These are phyloP conservation scores for Valencia hispanica DNA, from an alignment of 2,797 vertebrate species.

Conservation along the genomic window DNA sequence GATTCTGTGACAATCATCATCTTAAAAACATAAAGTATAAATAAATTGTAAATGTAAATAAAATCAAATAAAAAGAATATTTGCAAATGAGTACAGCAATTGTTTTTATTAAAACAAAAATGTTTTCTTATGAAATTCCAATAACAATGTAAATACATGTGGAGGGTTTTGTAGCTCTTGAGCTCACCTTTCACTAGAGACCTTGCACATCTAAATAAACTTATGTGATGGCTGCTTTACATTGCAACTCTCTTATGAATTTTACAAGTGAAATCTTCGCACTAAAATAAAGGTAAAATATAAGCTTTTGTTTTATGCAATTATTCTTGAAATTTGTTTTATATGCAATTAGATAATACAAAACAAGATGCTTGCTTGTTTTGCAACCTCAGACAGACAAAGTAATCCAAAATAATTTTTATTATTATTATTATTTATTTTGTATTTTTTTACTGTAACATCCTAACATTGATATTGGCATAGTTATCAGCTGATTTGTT, in stretches of 20 bases:
- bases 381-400: background rate
- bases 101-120: background rate
- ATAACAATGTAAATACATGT: background rate
- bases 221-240: too few species aligned
- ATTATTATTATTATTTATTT: too few species aligned
- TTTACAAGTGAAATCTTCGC: background rate
- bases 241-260: background rate
- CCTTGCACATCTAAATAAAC: too few species aligned
- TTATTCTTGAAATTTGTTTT: background rate
- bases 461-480: background rate
- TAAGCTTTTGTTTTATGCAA: background rate
- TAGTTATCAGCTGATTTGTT: background rate
- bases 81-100: background rate
- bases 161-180: background rate
- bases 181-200: too few species aligned
- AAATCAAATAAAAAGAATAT: background rate
- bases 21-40: background rate
- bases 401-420: background rate
- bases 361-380: background rate
- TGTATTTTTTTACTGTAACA: too few species aligned
- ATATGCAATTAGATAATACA: background rate
- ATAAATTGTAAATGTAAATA: background rate
- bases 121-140: too few species aligned
- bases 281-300: too few species aligned
- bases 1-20: background rate